phyloP scores from a whole-genome alignment of 2,113 vertebrate species.

The Cisticola juncidis region DNA sequence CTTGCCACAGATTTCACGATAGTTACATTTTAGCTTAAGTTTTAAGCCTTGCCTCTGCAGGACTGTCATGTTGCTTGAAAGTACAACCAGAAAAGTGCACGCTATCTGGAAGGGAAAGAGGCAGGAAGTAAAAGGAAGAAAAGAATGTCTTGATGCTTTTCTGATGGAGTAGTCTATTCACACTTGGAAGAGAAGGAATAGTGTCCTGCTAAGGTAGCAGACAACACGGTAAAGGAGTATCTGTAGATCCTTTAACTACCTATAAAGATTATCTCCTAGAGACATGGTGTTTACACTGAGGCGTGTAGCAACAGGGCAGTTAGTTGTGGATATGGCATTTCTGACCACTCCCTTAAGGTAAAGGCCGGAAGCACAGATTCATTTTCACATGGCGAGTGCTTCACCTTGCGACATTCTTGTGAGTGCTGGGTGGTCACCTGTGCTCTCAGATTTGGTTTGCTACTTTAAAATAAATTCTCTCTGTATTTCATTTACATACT shows the following conservation, averaged over 20 bases:
- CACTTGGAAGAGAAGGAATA: neutral
- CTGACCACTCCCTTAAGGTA: neutral
- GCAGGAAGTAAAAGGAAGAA: neutral
- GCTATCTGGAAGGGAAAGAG: neutral
- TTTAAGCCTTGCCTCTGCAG: neutral
- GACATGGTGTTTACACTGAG: neutral
- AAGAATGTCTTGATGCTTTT: neutral
- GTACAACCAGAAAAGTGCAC: neutral
- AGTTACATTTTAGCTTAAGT: neutral
- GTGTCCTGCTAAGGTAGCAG: neutral
- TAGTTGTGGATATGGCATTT: neutral
- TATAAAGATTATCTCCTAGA: slow-evolving; percentile 49
- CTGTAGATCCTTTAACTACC: neutral
- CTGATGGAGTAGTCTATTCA: neutral
- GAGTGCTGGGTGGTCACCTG: neutral
- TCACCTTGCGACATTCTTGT: neutral
- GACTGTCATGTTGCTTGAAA: neutral
- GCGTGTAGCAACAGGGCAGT: neutral
- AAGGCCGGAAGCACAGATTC: slow-evolving; percentile 21
- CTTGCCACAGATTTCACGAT: neutral
- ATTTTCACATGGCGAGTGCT: neutral
- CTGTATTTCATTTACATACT: neutral
- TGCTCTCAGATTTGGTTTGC: accelerated
- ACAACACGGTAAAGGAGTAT: neutral
- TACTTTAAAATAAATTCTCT: neutral